These are phyloP conservation scores for Aplysia californica DNA, from an alignment of 1,140 invertebrate genomes.

Conservation along the genomic window DNA sequence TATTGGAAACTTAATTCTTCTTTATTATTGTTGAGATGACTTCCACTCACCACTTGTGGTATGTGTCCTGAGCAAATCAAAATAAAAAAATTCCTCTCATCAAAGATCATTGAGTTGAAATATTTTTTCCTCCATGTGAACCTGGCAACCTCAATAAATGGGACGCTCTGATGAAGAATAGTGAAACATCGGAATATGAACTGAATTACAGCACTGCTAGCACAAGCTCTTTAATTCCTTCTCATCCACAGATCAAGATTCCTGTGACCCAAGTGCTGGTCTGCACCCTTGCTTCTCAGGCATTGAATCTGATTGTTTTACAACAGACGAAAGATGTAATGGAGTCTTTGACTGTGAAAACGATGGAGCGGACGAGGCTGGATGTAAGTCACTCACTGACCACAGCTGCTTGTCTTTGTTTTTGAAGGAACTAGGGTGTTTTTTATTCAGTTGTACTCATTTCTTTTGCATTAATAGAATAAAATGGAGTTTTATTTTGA, in stretches of 20 bases:
- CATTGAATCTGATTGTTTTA: constrained; percentile 81
- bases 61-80: no score
- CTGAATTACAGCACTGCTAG: no score
- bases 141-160: not conserved
- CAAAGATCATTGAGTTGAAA: not conserved
- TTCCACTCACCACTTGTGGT: no score
- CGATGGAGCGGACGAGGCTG: constrained; percentile 89
- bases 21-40: no score
- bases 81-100: not conserved
- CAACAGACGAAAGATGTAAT: constrained; percentile 82
- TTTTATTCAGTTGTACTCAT: no score
- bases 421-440: not conserved
- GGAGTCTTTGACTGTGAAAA: constrained; percentile 73
- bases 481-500: no score
- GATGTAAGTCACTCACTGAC: constrained; percentile 74
- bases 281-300: constrained; percentile 79
- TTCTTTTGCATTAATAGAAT: no score
- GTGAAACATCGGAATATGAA: no score
- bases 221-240: not conserved
- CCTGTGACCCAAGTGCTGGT: constrained; percentile 80
- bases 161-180: no score
- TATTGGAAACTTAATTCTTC: no score
- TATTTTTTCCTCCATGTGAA: not conserved
- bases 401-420: no score
- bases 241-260: constrained; percentile 53